Conservation (phyloP, 2,113 vertebrate genomes). For the Carettochelys insculpta region DNA sequence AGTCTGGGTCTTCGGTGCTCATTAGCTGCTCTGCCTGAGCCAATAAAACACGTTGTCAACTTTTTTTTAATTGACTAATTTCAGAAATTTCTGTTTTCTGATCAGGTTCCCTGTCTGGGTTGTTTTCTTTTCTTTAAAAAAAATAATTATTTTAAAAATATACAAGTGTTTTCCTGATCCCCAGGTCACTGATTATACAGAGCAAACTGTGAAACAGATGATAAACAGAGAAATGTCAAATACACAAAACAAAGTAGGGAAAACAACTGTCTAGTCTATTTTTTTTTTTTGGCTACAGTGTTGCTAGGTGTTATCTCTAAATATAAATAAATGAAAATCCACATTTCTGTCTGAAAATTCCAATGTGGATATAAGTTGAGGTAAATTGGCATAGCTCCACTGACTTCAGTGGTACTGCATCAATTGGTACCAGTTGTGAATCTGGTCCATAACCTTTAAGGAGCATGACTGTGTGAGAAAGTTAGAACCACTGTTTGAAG, state of each 20-base stretch:
- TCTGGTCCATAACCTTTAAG: neutral
- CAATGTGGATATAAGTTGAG: neutral
- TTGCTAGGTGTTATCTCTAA: neutral
- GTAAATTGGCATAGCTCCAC: neutral
- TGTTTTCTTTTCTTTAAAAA: neutral
- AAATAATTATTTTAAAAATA: slow-evolving; percentile 33
- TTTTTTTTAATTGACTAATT: neutral
- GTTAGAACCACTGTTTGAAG: neutral
- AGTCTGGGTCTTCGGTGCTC: neutral
- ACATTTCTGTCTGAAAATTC: fast-evolving
- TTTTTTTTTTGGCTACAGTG: neutral
- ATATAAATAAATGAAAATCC: neutral
- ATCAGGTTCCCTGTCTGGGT: neutral
- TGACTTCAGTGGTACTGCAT: neutral
- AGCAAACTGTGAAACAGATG: slow-evolving; percentile 16
- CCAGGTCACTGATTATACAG: slow-evolving; percentile 45
- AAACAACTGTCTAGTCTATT: neutral
- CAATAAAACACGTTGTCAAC: neutral
- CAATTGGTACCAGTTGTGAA: neutral
- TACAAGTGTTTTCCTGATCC: slow-evolving; percentile 30
- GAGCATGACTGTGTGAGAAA: neutral
- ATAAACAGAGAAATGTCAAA: slow-evolving; percentile 31
- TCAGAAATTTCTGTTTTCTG: slow-evolving; percentile 35
- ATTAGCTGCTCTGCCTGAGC: neutral
- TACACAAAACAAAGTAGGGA: slow-evolving; percentile 4